Evolutionary conservation across 2,797 vertebrate species (phyloP).

Genomic region (Heliangelus exortis): DNA sequence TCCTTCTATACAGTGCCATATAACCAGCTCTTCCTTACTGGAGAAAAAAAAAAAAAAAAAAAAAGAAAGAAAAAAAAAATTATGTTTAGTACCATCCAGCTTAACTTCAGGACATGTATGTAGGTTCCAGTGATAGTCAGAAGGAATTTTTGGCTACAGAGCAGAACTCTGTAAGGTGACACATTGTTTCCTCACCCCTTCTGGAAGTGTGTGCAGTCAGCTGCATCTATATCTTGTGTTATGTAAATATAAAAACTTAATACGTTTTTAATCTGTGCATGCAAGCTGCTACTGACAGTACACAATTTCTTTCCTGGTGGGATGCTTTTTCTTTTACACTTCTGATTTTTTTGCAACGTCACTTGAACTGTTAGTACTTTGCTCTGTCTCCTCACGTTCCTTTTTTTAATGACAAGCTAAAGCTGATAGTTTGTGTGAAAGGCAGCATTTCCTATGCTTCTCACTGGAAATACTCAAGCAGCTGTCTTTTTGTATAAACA

Average conservation of each 20-base stretch:
- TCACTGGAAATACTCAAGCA: background rate
- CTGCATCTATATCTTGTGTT: background rate
- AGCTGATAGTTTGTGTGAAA: background rate
- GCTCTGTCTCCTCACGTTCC: rapidly evolving
- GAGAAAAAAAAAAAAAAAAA: too few relatives aligned
- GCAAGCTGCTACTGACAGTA: background rate
- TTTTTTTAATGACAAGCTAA: background rate
- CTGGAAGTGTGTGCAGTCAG: background rate
- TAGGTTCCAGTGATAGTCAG: background rate
- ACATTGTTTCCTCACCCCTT: background rate
- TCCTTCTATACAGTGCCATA: background rate
- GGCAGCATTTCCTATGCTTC: background rate
- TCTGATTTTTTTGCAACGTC: background rate
- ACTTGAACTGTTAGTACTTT: background rate
- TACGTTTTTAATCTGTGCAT: background rate
- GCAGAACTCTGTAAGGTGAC: background rate
- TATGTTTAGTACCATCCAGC: background rate
- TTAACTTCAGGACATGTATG: background rate
- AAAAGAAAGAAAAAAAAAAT: too few relatives aligned
- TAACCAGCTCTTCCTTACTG: too few relatives aligned
- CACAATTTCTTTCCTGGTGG: background rate
- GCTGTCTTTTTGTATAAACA: background rate
- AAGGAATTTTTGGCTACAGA: background rate
- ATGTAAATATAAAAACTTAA: background rate
- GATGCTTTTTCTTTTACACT: background rate